Evolutionary conservation across 2,888 invertebrate species (phyloP).

Genomic region (Mycalesis mineus): DNA sequence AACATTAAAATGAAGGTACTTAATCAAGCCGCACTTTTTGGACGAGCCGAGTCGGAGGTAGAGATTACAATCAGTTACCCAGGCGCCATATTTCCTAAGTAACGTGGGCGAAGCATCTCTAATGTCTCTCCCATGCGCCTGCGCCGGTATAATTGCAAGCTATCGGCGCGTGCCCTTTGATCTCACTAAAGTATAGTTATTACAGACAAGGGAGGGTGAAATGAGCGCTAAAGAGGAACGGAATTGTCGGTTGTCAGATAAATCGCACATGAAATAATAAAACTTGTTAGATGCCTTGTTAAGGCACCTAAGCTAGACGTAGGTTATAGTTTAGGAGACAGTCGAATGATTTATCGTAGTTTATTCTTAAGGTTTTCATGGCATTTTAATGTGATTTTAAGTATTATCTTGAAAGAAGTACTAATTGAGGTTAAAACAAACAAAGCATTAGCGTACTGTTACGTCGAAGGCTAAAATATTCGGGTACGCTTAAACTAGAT

Average conservation of each 20-base stretch:
- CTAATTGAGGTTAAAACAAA: too few species aligned
- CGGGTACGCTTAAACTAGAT: too few species aligned
- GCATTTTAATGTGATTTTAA: too few species aligned
- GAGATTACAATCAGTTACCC: slow-evolving; percentile 66
- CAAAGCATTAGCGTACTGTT: too few species aligned
- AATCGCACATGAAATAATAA: slow-evolving; percentile 70
- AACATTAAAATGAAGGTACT: neutral
- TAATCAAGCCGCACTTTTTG: slow-evolving; percentile 9
- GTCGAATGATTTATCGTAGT: neutral
- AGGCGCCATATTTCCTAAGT: slow-evolving; percentile 56
- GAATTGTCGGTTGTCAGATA: slow-evolving; percentile 61
- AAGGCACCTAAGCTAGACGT: slow-evolving; percentile 28
- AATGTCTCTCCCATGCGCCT: slow-evolving; percentile 68
- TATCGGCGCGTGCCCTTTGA: slow-evolving; percentile 73
- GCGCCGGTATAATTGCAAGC: slow-evolving; percentile 70
- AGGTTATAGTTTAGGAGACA: neutral
- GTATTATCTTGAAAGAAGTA: too few species aligned
- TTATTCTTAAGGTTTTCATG: neutral
- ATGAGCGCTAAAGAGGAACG: slow-evolving; percentile 65
- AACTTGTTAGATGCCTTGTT: slow-evolving; percentile 53
- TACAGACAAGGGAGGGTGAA: slow-evolving; percentile 69
- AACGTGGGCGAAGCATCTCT: slow-evolving; percentile 48
- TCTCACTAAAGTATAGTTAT: slow-evolving; percentile 70
- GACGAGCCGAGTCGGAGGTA: slow-evolving; percentile 38
- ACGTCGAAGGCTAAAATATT: too few species aligned